Conservation (phyloP, 2,888 invertebrate species). For the Aelia acuminata region DNA sequence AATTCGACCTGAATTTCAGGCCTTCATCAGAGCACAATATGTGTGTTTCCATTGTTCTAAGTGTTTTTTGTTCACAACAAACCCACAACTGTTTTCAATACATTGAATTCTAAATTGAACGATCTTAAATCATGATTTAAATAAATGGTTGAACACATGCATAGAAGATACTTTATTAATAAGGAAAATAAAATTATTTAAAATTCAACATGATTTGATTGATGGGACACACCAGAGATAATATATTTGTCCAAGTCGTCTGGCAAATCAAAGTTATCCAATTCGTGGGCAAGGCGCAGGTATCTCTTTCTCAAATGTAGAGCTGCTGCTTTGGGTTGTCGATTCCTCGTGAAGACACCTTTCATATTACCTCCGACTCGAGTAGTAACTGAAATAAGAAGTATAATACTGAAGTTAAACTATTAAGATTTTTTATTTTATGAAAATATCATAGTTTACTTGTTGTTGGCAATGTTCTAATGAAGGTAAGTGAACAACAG, state of each 20-base stretch:
- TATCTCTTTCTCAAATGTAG: constrained; percentile 86
- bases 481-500: not conserved
- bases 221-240: constrained; percentile 52
- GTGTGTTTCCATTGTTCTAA: too few relatives aligned
- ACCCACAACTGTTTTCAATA: too few relatives aligned
- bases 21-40: too few relatives aligned
- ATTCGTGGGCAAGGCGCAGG: constrained; percentile 75
- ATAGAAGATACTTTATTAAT: not conserved
- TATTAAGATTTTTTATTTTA: not conserved
- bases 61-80: too few relatives aligned
- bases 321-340: constrained; percentile 93
- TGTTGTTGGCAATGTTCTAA: too few relatives aligned
- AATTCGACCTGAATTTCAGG: too few relatives aligned
- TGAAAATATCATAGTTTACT: not conserved
- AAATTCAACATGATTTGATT: constrained; percentile 60
- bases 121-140: too few relatives aligned
- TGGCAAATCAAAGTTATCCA: constrained; percentile 74
- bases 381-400: constrained; percentile 74
- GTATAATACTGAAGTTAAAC: not conserved
- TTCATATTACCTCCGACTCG: constrained; percentile 92
- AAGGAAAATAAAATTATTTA: not conserved
- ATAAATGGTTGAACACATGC: not conserved
- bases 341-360: constrained; percentile 89
- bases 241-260: constrained; percentile 71
- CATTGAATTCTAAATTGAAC: too few relatives aligned